Evolutionary conservation across 2,797 vertebrate species (phyloP).

Genomic region (Morus bassanus): DNA sequence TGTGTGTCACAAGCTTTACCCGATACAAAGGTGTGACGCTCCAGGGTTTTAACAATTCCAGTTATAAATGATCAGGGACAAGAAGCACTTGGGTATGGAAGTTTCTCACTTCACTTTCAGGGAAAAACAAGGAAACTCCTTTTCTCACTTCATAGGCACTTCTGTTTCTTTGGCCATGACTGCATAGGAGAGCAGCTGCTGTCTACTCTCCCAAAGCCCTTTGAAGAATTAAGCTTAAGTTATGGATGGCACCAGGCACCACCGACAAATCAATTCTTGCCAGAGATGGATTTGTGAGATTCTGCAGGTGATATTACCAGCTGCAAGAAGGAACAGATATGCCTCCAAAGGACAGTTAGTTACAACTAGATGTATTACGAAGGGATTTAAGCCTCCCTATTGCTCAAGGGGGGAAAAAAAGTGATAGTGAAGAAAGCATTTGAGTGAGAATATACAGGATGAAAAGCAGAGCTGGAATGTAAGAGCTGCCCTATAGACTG

Average conservation of each 20-base stretch:
- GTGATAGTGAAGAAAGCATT: background rate
- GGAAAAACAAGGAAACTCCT: background rate
- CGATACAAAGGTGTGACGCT: background rate
- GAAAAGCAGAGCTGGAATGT: background rate
- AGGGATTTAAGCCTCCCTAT: slow-evolving; percentile 26
- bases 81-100: background rate
- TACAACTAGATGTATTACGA: background rate
- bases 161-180: background rate
- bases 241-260: background rate
- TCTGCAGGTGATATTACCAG: background rate
- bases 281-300: slow-evolving; percentile 38
- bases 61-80: background rate
- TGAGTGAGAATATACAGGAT: background rate
- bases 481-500: background rate
- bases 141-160: background rate
- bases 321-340: background rate
- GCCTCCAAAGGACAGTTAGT: slow-evolving; percentile 17
- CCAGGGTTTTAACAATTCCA: background rate
- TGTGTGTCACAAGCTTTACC: background rate
- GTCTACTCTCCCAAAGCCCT: background rate
- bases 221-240: background rate
- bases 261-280: slow-evolving; percentile 25
- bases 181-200: background rate
- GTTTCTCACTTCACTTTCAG: background rate
- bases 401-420: rapidly evolving